A percentile compares a stretch with the other conserved stretches of the same genome.
Conservation (phyloP, 2,888 invertebrate genomes). For the Zhuqinia jingwanae region DNA sequence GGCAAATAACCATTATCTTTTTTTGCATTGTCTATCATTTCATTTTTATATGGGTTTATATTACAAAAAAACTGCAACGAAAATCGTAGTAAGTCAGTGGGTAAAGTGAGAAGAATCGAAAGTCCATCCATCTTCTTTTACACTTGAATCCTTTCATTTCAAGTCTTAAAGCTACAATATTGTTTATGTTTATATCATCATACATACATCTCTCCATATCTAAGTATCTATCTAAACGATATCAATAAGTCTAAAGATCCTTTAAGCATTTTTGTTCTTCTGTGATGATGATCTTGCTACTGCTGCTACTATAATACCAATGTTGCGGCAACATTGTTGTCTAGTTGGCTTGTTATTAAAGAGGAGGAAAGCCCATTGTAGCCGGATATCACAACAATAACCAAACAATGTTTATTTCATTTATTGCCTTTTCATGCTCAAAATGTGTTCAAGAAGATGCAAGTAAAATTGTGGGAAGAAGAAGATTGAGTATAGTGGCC, state of each 20-base stretch:
- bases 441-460: slow-evolving; percentile 41
- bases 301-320: too few species aligned
- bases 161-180: not conserved
- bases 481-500: too few species aligned
- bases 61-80: slow-evolving; percentile 6
- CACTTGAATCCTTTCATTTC: slow-evolving; percentile 13
- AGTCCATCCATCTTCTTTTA: slow-evolving; percentile 46
- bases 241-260: slow-evolving; percentile 31
- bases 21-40: not conserved
- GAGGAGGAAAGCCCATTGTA: slow-evolving; percentile 30
- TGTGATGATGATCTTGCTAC: too few species aligned
- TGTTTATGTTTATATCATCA: not conserved
- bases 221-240: too few species aligned
- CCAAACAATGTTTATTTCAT: slow-evolving; percentile 7
- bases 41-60: slow-evolving; percentile 19
- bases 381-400: slow-evolving; percentile 30
- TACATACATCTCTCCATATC: too few species aligned
- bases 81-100: not conserved
- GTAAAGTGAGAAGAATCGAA: slow-evolving; percentile 48
- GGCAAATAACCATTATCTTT: not conserved
- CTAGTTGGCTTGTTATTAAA: slow-evolving; percentile 37
- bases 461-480: too few species aligned
- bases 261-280: slow-evolving; percentile 6
- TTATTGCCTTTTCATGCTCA: slow-evolving; percentile 46
- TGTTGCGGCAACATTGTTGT: too few species aligned